Base-by-base conservation (phyloP, 2,888 invertebrate genomes). In the Papilio protenor region DNA sequence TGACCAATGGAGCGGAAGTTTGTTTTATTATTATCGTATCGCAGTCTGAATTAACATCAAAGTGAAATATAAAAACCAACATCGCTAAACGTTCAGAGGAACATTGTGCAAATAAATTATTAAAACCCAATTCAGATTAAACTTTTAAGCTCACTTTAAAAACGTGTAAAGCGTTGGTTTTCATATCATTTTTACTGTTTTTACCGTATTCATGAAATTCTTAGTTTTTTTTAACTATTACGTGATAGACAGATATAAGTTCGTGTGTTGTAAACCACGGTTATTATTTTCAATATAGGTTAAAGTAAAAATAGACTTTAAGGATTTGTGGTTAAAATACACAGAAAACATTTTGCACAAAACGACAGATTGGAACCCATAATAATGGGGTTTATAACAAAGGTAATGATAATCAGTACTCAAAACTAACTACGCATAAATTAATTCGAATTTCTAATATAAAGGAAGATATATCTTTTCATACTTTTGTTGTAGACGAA, bases 401-500 rank as follows among this genome's bases (percentile, higher is more conserved):
- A 18, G 18, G 6, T 18, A 52, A 21, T 57, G 21, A 11, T 57
- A 59, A 59, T 59, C 23, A 12, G 18, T 59, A 23, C 3, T 12
- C 23, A 59, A 59, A 59, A 59, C 21, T 57, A 57, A 27, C 16
- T 61, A 59, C 27, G 27, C 14, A 16, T 61, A 61, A 61, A 27
- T 16, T 61, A 61, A 61, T 61, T 27, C 27, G 12, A 61, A 61
- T 10, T 14, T 61, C 10, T n/a, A 27, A 6, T 8, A 40, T 33
- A 33, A 27, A 59, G 10, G 14, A 59, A 59, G 27, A 27, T 1
- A 27, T 18, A 61, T 14, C 27, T 18, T 45, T 45, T 69, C 4
- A 21, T n/a, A 64, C 49, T 21, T 45, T 70, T 71, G 33, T 33
- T 55, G 23, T 27, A 72, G n/a, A 72, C 55, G 52, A 72, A 72